Base-by-base conservation (phyloP, 2,797 vertebrate genomes). In the Pogoniulus pusillus region DNA sequence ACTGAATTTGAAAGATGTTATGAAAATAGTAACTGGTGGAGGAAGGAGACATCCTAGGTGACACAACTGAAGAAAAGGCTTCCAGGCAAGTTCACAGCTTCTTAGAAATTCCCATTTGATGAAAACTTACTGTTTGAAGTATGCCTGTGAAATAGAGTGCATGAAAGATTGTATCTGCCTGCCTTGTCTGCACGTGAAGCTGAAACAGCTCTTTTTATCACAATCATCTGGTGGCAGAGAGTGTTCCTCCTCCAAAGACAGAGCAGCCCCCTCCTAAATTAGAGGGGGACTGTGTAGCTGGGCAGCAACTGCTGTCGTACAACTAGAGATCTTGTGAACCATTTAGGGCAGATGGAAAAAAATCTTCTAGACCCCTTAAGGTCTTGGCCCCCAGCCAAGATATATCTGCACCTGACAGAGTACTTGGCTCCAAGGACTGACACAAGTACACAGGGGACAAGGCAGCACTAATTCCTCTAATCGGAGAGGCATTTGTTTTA, bases 391-490 rank as follows among this genome's bases (percentile, higher is more conserved):
- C 22, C 26, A 43, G 66, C 43, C 75, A 77, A 35, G 29, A 34
- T 22, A 12, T 32, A 13, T 73, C 53, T 81, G 39, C 60, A 79
- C 53, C 90, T 86, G 85, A 89, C 0, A n/a, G 75, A 66, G 60
- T 3, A 16, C 59, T 92, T 83, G 74, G 77, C 83, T 90, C 3
- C 0, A 4, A 58, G 37, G 43, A 80, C 79, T n/a, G 60, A 82
- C 60, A 57, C 39, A 66, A 74, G 66, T 17, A 6, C 19, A 9
- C 23, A 27, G 75, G 80, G 85, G 82, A 85, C 27, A 62, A 79
- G 72, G 60, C 87, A 88, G 78, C 77, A 37, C 82, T 92, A 90
- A 94, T 95, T 88, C 54, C 49, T 79, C 64, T 94, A 90, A 94
- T 76, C 4, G 30, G 62, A 71, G 68, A 91, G 37, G 23, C 65